Evolutionary conservation across 2,888 invertebrate species (phyloP).

Genomic region (Phragmatobia fuliginosa): DNA sequence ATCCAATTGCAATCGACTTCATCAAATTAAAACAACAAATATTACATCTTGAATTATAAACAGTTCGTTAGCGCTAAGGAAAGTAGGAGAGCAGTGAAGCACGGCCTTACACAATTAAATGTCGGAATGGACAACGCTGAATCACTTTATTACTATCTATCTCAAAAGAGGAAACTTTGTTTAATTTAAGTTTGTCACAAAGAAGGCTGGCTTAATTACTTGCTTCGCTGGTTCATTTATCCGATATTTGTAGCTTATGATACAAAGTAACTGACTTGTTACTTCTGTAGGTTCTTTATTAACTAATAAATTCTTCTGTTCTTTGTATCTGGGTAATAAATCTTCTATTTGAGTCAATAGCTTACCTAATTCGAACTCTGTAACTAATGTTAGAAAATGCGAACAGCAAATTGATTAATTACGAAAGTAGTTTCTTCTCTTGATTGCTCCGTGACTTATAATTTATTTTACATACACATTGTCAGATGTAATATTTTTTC

Average conservation of each 20-base stretch:
- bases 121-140: not conserved
- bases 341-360: not conserved
- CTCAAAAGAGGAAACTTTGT: conserved; percentile 1
- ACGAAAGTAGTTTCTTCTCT: no score
- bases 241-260: not conserved
- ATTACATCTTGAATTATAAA: not conserved
- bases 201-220: not conserved
- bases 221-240: not conserved
- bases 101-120: not conserved
- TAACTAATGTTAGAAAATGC: not conserved
- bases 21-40: not conserved
- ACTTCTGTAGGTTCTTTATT: not conserved
- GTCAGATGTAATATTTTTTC: not conserved
- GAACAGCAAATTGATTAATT: not conserved
- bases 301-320: not conserved
- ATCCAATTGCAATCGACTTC: not conserved
- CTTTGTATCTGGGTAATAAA: not conserved
- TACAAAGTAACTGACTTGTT: not conserved
- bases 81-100: not conserved
- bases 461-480: not conserved
- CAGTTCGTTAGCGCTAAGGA: not conserved
- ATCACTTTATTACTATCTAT: not conserved
- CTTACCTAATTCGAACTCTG: not conserved
- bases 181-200: conserved; percentile 10
- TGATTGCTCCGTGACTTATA: not conserved